phyloP scores from a whole-genome alignment of 1,140 invertebrate species.

The Zaprionus ghesquierei region DNA sequence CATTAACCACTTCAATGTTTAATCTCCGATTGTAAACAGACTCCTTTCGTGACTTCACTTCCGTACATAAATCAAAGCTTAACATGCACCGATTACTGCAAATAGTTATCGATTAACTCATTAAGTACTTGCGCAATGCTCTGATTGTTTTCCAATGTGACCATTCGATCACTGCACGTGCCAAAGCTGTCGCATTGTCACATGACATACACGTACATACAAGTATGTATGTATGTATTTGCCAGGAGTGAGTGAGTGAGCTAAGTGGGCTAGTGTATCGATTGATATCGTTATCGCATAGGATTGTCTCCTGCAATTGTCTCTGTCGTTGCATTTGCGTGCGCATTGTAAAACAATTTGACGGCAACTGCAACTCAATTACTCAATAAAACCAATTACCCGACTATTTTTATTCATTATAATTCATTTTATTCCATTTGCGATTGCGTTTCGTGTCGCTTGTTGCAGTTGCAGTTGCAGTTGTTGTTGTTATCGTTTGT shows the following conservation, averaged over 20 bases:
- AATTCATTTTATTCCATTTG: conserved; percentile 80
- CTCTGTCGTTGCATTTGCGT: conserved; percentile 47
- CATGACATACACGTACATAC: too few species aligned
- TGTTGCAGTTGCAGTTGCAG: conserved; percentile 39
- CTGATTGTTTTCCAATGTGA: neutral
- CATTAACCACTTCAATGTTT: neutral
- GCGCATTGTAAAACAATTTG: conserved; percentile 75
- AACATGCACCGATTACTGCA: neutral
- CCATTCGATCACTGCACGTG: neutral
- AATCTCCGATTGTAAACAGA: too few species aligned
- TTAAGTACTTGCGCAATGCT: neutral
- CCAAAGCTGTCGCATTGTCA: neutral
- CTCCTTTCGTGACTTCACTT: too few species aligned
- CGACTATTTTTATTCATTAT: conserved; percentile 81
- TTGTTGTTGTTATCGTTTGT: neutral
- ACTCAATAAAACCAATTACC: conserved; percentile 81
- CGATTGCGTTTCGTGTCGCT: conserved; percentile 82
- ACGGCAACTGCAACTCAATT: conserved; percentile 75
- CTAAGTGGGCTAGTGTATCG: neutral
- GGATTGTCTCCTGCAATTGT: conserved; percentile 29
- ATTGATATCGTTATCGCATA: conserved; percentile 9
- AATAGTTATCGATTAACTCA: neutral
- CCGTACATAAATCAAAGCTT: too few species aligned
- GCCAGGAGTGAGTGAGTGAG: neutral
- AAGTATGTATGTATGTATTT: too few species aligned